These are phyloP conservation scores for Champsocephalus esox DNA, from an alignment of 2,797 vertebrate species.

Conservation along the genomic window DNA sequence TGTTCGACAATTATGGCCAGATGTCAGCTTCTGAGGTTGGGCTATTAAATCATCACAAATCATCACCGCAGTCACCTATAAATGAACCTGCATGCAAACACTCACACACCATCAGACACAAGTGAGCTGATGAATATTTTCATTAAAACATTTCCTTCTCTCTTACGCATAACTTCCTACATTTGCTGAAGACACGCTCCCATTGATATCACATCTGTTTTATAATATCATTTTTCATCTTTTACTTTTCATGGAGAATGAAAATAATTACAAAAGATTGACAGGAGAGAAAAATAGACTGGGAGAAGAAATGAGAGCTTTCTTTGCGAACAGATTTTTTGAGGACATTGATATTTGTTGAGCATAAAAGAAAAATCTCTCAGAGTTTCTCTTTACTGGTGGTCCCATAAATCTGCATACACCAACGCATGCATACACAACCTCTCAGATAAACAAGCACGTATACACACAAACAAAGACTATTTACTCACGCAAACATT, in stretches of 20 bases:
- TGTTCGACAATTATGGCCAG: conserved; percentile 80
- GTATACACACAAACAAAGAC: conserved; percentile 9
- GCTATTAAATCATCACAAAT: conserved; percentile 83
- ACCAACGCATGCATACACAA: conserved; percentile 23
- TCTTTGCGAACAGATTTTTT: conserved; percentile 10
- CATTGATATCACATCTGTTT: conserved; percentile 72
- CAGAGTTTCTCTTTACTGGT: conserved; percentile 59
- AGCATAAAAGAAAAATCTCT: conserved; percentile 20
- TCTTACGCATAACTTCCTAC: conserved; percentile 59
- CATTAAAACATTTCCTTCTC: conserved; percentile 39
- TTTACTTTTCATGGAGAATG: conserved; percentile 32
- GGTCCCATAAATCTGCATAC: conserved; percentile 68
- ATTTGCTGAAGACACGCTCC: conserved; percentile 70
- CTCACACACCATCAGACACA: conserved; percentile 11
- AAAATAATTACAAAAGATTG: conserved; percentile 20
- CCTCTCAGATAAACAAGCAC: conserved; percentile 15
- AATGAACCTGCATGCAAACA: conserved; percentile 20
- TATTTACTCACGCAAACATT: conserved; percentile 57
- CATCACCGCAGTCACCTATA: conserved; percentile 71
- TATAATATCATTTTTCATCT: conserved; percentile 57
- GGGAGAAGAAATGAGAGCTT: conserved; percentile 26
- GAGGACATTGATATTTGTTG: conserved; percentile 46
- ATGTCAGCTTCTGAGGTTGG: conserved; percentile 84
- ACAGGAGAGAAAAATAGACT: conserved; percentile 17
- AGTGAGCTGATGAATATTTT: conserved; percentile 16